phyloP scores from a whole-genome alignment of 1,140 invertebrate genomes.

The Lucilia sericata region DNA sequence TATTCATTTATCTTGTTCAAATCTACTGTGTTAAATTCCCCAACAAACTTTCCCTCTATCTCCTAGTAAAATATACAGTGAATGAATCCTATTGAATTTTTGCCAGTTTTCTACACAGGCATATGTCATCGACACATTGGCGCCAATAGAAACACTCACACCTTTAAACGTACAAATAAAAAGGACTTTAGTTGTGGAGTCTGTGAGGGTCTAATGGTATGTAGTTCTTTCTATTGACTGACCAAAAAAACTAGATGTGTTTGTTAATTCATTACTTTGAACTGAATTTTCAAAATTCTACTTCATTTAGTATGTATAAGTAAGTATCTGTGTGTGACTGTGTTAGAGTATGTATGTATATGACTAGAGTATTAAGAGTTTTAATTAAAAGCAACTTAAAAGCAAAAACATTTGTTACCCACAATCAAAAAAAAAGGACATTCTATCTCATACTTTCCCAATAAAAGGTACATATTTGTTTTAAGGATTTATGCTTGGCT shows the following conservation, averaged over 20 bases:
- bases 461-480: constrained; percentile 21
- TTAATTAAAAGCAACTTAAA: constrained; percentile 44
- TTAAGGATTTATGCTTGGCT: constrained; percentile 16
- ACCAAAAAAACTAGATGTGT: constrained; percentile 30
- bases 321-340: background rate
- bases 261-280: constrained; percentile 42
- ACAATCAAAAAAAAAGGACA: no score
- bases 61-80: background rate
- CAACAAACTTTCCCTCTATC: background rate
- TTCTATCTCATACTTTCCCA: background rate
- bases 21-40: constrained; percentile 31
- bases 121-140: constrained; percentile 40
- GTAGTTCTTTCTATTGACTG: background rate
- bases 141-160: constrained; percentile 1
- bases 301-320: background rate
- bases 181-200: background rate
- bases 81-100: constrained; percentile 17
- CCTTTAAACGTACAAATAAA: background rate
- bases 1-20: constrained; percentile 43
- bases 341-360: background rate
- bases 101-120: background rate
- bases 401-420: constrained; percentile 39
- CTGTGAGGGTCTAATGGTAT: background rate
- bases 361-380: constrained; percentile 36
- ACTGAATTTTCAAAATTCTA: constrained; percentile 38